Base-by-base conservation (phyloP, 2,888 invertebrate species). In the Apodemia duryi region DNA sequence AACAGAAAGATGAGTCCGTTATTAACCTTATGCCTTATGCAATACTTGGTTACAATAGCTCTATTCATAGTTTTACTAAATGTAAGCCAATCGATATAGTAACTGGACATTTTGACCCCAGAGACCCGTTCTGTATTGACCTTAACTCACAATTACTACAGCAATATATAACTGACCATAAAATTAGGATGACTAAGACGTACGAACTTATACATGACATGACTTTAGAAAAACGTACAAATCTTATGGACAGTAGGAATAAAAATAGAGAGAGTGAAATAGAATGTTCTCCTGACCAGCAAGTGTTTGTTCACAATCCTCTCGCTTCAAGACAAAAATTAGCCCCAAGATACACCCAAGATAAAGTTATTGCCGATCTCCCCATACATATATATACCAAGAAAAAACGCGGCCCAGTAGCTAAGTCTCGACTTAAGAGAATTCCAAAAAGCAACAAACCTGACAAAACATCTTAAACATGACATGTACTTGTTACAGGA, bases 371-470 rank as follows among this genome's bases (percentile, higher is more conserved):
- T 32, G 32, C 32, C 1, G 32, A 32, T 32, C 32, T 32, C 32
- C 32, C 32, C 32, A 32, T 32, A 32, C 32, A 32, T 4, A 32
- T 32, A 32, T 32, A 32, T 32, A 32, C 32, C 32, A 32, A 32
- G 32, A 32, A 32, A 1, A 32, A 32, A 32, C 32, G 32, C 4
- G 1, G 32, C 32, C 32, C 32, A 2, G 61, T 71, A 61, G 69
- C 72, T 1, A 71, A 72, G 41, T 66, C 67, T 9, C 51, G 69
- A 21, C 43, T 72, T 41, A 71, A 71, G 62, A 64, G 65, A 63
- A 32, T 62, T 9, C 70, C 67, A 63, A 70, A 71, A 63, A 51
- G 49, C 5, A 13, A 11, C n/a, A n/a, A 49, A n/a, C 6, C 41
- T 41, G 41, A 49, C 49, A n/a, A 49, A 11, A n/a, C 4, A 6